Conservation (phyloP, 1,140 invertebrate species). For the Tetramorium simillimum region DNA sequence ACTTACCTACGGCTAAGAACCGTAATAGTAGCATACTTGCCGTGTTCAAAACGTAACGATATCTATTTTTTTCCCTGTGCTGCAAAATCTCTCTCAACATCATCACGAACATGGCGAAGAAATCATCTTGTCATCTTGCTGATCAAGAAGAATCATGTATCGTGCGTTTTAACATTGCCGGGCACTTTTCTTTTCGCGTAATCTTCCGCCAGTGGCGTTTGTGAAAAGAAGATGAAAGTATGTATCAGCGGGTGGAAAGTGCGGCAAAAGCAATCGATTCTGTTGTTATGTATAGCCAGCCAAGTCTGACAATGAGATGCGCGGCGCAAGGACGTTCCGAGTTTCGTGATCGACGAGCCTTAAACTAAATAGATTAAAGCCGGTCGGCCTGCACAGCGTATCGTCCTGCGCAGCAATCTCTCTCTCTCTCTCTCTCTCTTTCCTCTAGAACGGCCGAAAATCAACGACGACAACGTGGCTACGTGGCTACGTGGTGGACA, state of each 20-base stretch:
- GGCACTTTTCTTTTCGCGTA: neutral
- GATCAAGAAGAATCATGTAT: neutral
- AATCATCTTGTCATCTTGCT: too few relatives aligned
- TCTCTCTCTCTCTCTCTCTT: constrained; percentile 27
- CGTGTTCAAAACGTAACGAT: neutral
- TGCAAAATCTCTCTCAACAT: too few relatives aligned
- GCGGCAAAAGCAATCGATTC: neutral
- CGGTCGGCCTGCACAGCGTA: constrained; percentile 2
- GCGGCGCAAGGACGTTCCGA: neutral
- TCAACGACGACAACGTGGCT: constrained; percentile 29
- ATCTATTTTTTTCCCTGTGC: neutral
- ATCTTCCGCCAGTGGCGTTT: neutral
- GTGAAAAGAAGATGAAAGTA: neutral
- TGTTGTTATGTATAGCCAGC: neutral
- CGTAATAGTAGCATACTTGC: neutral
- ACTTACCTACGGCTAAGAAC: neutral
- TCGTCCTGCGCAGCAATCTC: constrained; percentile 54
- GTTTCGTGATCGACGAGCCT: constrained; percentile 54
- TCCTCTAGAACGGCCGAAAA: constrained; percentile 34
- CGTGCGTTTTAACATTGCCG: neutral
- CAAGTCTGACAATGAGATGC: neutral
- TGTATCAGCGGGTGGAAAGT: neutral
- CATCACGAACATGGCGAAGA: too few relatives aligned
- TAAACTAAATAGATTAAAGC: constrained; percentile 70
- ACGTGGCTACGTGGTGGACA: neutral